Evolutionary conservation across 2,888 invertebrate species (phyloP), one percentile per base, ranked within the genome.

Genomic region (Drosophila falleni): DNA sequence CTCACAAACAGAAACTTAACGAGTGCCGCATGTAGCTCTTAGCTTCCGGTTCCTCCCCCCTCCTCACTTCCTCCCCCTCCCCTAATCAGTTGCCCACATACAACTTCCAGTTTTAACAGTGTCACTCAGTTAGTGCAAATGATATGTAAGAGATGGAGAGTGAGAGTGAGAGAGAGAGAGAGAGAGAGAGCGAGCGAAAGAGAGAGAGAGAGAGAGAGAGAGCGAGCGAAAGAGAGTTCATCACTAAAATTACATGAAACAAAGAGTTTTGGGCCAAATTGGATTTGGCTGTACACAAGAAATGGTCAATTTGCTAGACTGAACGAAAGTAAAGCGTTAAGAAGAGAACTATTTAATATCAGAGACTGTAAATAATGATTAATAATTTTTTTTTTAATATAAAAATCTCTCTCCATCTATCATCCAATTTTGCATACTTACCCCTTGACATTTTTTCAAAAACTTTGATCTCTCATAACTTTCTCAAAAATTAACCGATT

Each of bases 1-100:
- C 51, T 63, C 77, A 67, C 85, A 85, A 44, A 60, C 87, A 70
- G 75, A 66, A 71, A 76, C 68, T 76, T 81, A 81, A 74, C 79
- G 78, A 84, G 61, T 63, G 65, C 44, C 65, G 58, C 72, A 69
- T 60, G 56, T 47, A 46, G 66, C 62, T 54, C 53, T 64, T 66
- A 67, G 65, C 80, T 63, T 58, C 54, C 29, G 44, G n/a, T 50
- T 44, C 51, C 23, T 3, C 23, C 23, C 23, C 23, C 23, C 41
- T 10, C 16, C 58, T n/a, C n/a, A n/a, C n/a, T n/a, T n/a, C n/a
- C 23, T 19, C 23, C 23, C 23, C 23, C 41, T 10, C 16, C 58
- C 37, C 39, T 39, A 42, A 47, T 8, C 19, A n/a, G 13, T 6
- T 23, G 8, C 29, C 15, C 39, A 55, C 33, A 39, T 23, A 50